Evolutionary conservation across 2,888 invertebrate species (phyloP).

Genomic region (Drosophila mettleri): DNA sequence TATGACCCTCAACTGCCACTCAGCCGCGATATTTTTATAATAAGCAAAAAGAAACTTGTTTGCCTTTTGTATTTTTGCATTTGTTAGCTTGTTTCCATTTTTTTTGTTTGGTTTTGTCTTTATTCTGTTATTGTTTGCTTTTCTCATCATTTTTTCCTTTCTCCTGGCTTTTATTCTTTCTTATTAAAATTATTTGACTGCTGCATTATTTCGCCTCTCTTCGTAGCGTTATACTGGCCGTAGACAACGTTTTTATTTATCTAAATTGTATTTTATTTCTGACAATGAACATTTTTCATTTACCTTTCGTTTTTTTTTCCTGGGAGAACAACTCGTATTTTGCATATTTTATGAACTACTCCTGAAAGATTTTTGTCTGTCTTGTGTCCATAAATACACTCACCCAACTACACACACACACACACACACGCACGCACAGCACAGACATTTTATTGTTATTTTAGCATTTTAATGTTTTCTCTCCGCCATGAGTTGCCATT

Average conservation of each 20-base stretch:
- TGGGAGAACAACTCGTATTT: constrained; percentile 21
- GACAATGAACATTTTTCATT: constrained; percentile 46
- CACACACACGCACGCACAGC: background rate
- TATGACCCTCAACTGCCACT: constrained; percentile 48
- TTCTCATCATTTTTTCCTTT: constrained; percentile 27
- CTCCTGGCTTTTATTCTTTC: constrained; percentile 23
- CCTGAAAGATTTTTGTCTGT: constrained; percentile 31
- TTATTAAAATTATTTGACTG: constrained; percentile 71
- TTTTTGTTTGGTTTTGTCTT: constrained; percentile 1
- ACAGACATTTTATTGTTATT: constrained; percentile 26
- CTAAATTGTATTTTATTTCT: constrained; percentile 57
- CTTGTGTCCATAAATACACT: constrained; percentile 6
- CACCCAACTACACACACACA: constrained; percentile 2
- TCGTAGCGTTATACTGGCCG: constrained; percentile 45
- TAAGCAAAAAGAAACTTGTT: constrained; percentile 44
- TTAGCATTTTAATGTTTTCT: constrained; percentile 21
- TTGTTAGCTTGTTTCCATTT: constrained; percentile 12
- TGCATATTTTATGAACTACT: constrained; percentile 52
- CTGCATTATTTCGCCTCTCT: constrained; percentile 37
- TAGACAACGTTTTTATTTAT: constrained; percentile 32
- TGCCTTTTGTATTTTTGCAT: constrained; percentile 62
- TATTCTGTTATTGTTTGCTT: constrained; percentile 20
- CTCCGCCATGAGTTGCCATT: constrained; percentile 9
- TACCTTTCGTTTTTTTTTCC: constrained; percentile 26
- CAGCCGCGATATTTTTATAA: constrained; percentile 49